Evolutionary conservation across 92 coral and sea anemone species (phyloP), one percentile per base, ranked within the genome.

Genomic region (Galaxea fascicularis): DNA sequence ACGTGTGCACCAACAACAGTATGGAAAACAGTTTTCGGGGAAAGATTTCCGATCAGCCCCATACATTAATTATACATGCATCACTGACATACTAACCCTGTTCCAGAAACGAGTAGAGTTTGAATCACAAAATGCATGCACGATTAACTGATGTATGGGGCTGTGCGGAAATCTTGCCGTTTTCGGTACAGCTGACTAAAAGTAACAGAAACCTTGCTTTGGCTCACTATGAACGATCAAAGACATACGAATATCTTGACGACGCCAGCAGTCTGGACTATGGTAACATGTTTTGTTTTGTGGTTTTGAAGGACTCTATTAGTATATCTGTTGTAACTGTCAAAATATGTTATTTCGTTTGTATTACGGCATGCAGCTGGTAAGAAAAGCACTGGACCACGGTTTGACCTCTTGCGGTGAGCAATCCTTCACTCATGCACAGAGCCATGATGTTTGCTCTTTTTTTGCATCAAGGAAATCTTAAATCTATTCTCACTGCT

Each of bases 361-460:
- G 14, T 4, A 25, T 25, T 15, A 18, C 20, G 17, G 14, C 14
- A 6, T 35, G 44, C 45, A 22, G 57, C 27, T 71, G 57, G 44
- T 22, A 71, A 45, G 13, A 14, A 18, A 44, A 15, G 11, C 39
- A 73, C 4, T 8, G 35, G 77, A 53, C 24, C 49, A 4, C 16
- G 65, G 27, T 27, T 59, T 35, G 22, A 74, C 41, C 79, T 73
- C 2, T 20, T 74, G 29, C 24, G 47, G 44, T 60, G 3, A 65
- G 70, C 26, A 52, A 18, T 27, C 79, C 79, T 28, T 4, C 24
- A 8, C 65, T 28, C 79, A 74, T 51, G 62, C n/a, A 52, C 65
- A 27, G 13, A 13, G 47, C n/a, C 49, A 71, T 28, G 21, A 69
- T 41, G 17, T 49, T 49, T 9, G 54, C 46, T 27, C 0, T 30